Percentiles rank a stretch among this genome's conserved stretches.
These are phyloP conservation scores for Laticauda colubrina DNA, from an alignment of 2,113 vertebrate species.

Conservation along the genomic window DNA sequence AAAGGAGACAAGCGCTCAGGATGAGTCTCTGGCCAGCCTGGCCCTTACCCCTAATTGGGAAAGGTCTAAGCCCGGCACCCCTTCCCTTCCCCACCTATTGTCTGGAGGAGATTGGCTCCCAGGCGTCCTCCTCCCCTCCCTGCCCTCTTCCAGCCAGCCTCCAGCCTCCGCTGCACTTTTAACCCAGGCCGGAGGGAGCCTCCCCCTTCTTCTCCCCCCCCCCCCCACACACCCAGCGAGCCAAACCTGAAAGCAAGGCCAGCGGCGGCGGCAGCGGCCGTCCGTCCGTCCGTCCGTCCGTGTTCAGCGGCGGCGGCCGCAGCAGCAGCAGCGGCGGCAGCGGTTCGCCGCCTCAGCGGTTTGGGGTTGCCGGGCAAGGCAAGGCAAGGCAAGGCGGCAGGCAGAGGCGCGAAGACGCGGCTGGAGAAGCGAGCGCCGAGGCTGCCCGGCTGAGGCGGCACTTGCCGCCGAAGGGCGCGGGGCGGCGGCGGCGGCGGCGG, in stretches of 20 bases:
- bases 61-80: neutral
- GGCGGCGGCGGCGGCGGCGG: neutral
- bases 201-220: neutral
- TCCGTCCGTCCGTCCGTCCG: neutral
- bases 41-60: neutral
- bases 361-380: neutral
- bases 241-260: constrained; percentile 63
- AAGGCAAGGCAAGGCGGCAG: neutral
- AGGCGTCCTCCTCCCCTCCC: neutral
- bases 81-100: neutral
- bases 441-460: constrained; percentile 33
- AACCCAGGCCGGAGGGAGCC: neutral
- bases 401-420: constrained; percentile 1
- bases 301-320: neutral
- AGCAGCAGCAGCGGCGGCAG: neutral
- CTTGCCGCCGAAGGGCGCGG: constrained; percentile 10
- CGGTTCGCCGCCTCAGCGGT: constrained; percentile 39
- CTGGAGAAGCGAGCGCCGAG: constrained; percentile 37
- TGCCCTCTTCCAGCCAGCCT: neutral
- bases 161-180: neutral
- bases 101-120: neutral
- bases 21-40: neutral
- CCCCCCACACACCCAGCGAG: constrained; percentile 12
- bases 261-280: constrained; percentile 16
- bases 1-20: neutral